phyloP scores from a whole-genome alignment of 2,888 invertebrate genomes.

The Xestia sexstrigata region DNA sequence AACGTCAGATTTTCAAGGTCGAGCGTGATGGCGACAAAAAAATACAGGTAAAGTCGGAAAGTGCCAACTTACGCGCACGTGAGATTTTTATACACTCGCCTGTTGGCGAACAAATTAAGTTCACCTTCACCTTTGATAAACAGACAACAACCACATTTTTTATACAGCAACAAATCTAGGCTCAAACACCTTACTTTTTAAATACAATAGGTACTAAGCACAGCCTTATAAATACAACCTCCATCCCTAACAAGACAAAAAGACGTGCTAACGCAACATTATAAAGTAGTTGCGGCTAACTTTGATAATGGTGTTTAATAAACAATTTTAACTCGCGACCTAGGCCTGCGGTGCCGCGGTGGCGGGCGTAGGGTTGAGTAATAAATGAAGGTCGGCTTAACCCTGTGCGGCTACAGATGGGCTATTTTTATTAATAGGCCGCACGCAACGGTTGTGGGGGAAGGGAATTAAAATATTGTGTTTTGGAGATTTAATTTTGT shows the following conservation, averaged over 20 bases:
- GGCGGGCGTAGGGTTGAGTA: constrained; percentile 54
- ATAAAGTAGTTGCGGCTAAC: constrained; percentile 54
- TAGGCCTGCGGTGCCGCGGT: constrained; percentile 41
- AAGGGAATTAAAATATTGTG: background rate
- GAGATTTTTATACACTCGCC: too few species aligned
- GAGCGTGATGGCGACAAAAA: too few species aligned
- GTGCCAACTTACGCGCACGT: too few species aligned
- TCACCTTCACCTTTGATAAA: too few species aligned
- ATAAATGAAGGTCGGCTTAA: constrained; percentile 62
- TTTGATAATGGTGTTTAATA: constrained; percentile 65
- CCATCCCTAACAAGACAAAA: constrained; percentile 57
- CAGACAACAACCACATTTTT: background rate
- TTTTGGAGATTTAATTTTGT: background rate
- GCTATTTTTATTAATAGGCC: constrained; percentile 53
- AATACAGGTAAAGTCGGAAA: too few species aligned
- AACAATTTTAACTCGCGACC: constrained; percentile 64
- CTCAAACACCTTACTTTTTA: background rate
- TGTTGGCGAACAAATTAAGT: too few species aligned
- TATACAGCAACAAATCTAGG: background rate
- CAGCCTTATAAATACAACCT: constrained; percentile 9
- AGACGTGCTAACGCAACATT: constrained; percentile 41
- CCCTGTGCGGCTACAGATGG: constrained; percentile 42
- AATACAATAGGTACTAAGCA: background rate
- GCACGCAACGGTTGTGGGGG: constrained; percentile 41
- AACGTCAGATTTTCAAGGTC: too few species aligned